Evolutionary conservation across 2,797 vertebrate species (phyloP), one percentile per base, ranked within the genome.

Genomic region (Champsocephalus esox): DNA sequence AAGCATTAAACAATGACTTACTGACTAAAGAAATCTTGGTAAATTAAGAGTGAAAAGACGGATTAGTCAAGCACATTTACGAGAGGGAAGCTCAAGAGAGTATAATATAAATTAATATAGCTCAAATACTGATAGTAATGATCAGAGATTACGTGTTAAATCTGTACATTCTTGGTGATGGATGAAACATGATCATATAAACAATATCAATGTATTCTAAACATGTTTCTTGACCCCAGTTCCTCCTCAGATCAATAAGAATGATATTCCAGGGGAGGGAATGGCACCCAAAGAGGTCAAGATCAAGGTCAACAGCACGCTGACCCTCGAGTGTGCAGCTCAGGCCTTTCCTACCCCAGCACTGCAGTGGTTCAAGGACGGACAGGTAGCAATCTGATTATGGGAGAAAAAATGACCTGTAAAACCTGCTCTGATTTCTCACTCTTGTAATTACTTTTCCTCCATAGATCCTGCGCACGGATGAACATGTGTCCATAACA

Each of bases 351-450:
- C 98, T 56, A 89, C 92, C 21, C 96, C 98, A 3, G 92, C 93
- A 5, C 92, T 99, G 86, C 95, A 94, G 92, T 99, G 98, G 98
- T 97, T 96, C 93, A 99, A 99, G 89, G 97, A 99, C 0, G 97
- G 97, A 91, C 97, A 99, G 97, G 98, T 95, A 95, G 55, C 16
- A 19, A 60, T 45, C 16, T 8, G 14, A 2, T n/a, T 34, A 38
- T 32, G 5, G 17, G 1, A 45, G 17, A 44, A 45, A 56, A 16
- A 61, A 43, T 17, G 38, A 41, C 10, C 14, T 32, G 3, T 43
- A 52, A 70, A 49, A 11, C 43, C n/a, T 45, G 14, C 21, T 46
- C 28, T 38, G 34, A 38, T 38, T 38, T 2, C 34, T 38, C 34
- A 38, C 8, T 38, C 34, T 38, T 1, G 14, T 17, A 3, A 12